These are phyloP conservation scores for Aepyceros melampus DNA, from an alignment of 2,113 vertebrate species.

Conservation along the genomic window DNA sequence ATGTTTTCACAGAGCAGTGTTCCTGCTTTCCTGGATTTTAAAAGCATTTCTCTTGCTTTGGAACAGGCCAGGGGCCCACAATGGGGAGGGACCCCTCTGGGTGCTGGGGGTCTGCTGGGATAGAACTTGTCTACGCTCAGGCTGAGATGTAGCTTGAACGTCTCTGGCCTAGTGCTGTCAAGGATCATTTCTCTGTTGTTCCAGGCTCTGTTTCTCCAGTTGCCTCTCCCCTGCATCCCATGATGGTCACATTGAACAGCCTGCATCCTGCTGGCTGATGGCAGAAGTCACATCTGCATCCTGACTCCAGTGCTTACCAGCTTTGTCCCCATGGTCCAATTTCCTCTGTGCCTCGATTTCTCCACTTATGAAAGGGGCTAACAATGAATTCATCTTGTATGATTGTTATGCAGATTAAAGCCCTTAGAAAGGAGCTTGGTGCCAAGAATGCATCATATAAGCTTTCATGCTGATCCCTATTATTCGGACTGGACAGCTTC, in stretches of 20 bases:
- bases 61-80: background rate
- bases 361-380: background rate
- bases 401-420: background rate
- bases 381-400: background rate
- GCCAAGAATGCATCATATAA: fast-evolving
- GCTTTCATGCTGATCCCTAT: background rate
- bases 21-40: background rate
- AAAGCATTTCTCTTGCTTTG: background rate
- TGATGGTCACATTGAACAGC: fast-evolving
- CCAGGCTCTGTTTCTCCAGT: background rate
- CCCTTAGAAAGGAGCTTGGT: background rate
- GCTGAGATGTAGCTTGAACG: fast-evolving
- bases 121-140: background rate
- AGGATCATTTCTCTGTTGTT: background rate
- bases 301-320: background rate
- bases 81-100: background rate
- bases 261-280: too few relatives aligned
- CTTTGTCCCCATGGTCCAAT: too few relatives aligned
- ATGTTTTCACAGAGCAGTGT: background rate
- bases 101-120: background rate
- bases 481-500: background rate
- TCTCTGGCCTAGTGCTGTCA: background rate
- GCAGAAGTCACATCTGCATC: too few relatives aligned
- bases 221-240: background rate
- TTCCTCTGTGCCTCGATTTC: background rate